Percentiles rank a stretch among this genome's conserved stretches.
These are phyloP conservation scores for Lasioglossum oenotherae DNA, from an alignment of 2,888 invertebrate genomes.

Conservation along the genomic window DNA sequence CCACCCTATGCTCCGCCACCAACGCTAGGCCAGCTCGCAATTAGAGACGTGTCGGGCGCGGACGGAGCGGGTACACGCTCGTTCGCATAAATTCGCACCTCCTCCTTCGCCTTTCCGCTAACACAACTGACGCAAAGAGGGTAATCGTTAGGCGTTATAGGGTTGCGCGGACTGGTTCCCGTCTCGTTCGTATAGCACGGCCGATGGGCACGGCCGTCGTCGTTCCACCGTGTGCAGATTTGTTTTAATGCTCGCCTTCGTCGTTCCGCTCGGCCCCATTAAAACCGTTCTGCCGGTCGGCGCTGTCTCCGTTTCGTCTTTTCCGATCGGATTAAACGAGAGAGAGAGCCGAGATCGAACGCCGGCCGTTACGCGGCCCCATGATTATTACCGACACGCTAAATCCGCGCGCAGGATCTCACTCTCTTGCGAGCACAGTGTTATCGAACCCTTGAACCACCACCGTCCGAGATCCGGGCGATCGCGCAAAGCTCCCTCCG, in stretches of 20 bases:
- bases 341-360: constrained; percentile 21
- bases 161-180: constrained; percentile 31
- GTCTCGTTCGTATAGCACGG: background rate
- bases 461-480: background rate
- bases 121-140: constrained; percentile 23
- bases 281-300: constrained; percentile 33
- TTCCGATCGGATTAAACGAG: constrained; percentile 46
- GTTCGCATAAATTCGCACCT: constrained; percentile 38
- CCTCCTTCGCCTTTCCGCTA: background rate
- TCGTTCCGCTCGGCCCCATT: constrained; percentile 62
- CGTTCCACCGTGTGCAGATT: constrained; percentile 59
- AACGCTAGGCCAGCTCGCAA: constrained; percentile 15
- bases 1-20: background rate
- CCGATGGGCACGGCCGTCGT: constrained; percentile 46
- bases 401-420: constrained; percentile 35
- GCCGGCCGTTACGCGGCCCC: constrained; percentile 8
- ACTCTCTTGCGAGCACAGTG: background rate
- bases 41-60: background rate
- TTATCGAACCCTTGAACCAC: background rate
- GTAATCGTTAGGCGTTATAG: constrained; percentile 32
- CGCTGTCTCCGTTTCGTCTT: constrained; percentile 46
- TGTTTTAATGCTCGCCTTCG: constrained; percentile 62
- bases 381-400: constrained; percentile 55
- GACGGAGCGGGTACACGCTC: background rate
- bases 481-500: constrained; percentile 16